Conservation (phyloP, 2,113 vertebrate genomes). For the Lonchura striata region DNA sequence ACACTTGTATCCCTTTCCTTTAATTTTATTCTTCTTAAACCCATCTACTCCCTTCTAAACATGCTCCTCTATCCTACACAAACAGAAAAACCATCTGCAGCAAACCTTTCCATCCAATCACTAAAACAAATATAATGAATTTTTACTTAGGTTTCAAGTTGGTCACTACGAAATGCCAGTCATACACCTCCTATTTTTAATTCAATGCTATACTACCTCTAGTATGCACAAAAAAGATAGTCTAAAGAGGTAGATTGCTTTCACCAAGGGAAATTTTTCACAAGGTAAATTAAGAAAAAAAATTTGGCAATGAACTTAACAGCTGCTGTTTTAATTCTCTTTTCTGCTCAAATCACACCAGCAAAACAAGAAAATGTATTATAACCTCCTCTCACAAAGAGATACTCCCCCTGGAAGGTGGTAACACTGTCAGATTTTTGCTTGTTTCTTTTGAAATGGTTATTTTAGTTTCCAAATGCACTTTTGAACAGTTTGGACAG, state of each 20-base stretch:
- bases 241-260: not conserved
- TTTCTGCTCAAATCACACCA: not conserved
- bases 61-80: not conserved
- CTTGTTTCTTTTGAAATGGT: not conserved
- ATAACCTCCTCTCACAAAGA: not conserved
- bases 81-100: not conserved
- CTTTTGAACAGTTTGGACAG: not conserved
- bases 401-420: not conserved
- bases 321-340: not conserved
- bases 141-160: not conserved
- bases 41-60: not conserved
- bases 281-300: not conserved
- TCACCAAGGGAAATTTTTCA: not conserved
- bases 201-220: not conserved
- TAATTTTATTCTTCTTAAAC: not conserved
- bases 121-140: not conserved
- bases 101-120: not conserved
- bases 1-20: not conserved
- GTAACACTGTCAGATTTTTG: not conserved
- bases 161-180: not conserved
- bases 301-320: not conserved
- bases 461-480: not conserved
- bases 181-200: not conserved
- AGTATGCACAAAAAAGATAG: not conserved
- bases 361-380: not conserved